Evolutionary conservation across 2,888 invertebrate species (phyloP), one percentile per base, ranked within the genome.

Genomic region (Matsumyia berberina): DNA sequence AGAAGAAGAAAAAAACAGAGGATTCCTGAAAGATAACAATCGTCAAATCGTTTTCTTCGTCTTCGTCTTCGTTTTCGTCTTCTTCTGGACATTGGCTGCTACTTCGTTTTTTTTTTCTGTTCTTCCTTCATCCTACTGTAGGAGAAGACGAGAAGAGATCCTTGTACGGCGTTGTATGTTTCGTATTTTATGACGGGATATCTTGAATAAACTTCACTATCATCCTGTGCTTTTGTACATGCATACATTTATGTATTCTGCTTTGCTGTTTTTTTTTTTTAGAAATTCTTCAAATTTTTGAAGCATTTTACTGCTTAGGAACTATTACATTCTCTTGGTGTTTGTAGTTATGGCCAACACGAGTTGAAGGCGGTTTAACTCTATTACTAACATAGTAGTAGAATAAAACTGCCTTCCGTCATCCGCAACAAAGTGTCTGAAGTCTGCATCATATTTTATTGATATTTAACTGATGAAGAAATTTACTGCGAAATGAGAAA

Each of bases 11-110:
- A 11, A 69, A 58, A 60, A 58, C 70, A 64, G 60, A 78, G 69
- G 79, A 64, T 83, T 79, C 79, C 37, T 70, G 35, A 55, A 64
- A 69, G 79, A 85, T 79, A 74, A 58, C 69, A 79, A 79, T 74
- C 79, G 35, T 74, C 58, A 69, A 78, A 74, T 79, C 58, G 51
- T 62, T 67, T 39, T 60, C n/a, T 73, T 29, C 31, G 39, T 51
- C 58, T 72, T 72, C 46, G 9, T 49, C 57, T 46, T 29, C 24
- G 29, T 35, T 12, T 31, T 8, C 4, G 24, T 3, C 60, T 9
- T 58, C 60, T 44, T 62, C 53, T 67, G 46, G 72, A 79, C 39
- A 64, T 64, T 79, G 62, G 33, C 42, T 51, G 49, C 24, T 24
- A 4, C 24, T 24, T 24, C 24, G 4, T 24, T 4, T 24, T 24